A percentile compares a stretch with the other conserved stretches of the same genome.
These are phyloP conservation scores for Amiota minor DNA, from an alignment of 2,888 invertebrate species.

Conservation along the genomic window DNA sequence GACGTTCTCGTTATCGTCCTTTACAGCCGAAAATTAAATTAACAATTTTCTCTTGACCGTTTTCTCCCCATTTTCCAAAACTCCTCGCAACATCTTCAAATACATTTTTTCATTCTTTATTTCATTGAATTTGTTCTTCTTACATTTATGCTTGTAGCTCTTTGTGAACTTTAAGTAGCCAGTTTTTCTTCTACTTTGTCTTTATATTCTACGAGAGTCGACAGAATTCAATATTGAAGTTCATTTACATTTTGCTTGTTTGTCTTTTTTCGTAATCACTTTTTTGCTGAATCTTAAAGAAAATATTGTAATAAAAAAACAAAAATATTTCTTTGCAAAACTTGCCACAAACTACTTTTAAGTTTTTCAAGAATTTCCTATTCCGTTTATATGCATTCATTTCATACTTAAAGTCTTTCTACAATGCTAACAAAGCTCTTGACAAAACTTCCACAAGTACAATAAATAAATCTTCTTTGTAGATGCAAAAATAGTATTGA, in stretches of 20 bases:
- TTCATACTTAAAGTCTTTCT: slow-evolving; percentile 45
- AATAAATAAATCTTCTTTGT: too few species aligned
- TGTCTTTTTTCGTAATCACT: not conserved
- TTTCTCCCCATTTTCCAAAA: slow-evolving; percentile 7
- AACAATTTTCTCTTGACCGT: slow-evolving; percentile 48
- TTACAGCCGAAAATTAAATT: slow-evolving; percentile 45
- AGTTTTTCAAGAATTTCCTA: slow-evolving; percentile 29
- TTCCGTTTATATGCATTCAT: slow-evolving; percentile 9
- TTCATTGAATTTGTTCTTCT: not conserved
- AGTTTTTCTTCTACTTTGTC: slow-evolving; percentile 1
- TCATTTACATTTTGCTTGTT: slow-evolving; percentile 23
- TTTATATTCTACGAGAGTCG: not conserved
- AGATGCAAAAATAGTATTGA: too few species aligned
- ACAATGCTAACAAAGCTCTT: slow-evolving; percentile 38
- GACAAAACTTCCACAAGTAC: slow-evolving; percentile 13
- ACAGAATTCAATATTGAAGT: slow-evolving; percentile 19
- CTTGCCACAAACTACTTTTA: slow-evolving; percentile 4
- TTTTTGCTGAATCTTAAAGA: not conserved
- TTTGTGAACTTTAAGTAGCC: not conserved
- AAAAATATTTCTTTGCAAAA: slow-evolving; percentile 37
- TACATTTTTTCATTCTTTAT: not conserved
- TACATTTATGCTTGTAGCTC: not conserved
- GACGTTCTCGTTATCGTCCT: slow-evolving; percentile 1
- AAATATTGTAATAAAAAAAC: too few species aligned
- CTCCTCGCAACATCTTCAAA: not conserved